Percentiles rank a stretch among this genome's conserved stretches.
These are phyloP conservation scores for Erpornis zantholeuca DNA, from an alignment of 2,113 vertebrate species.

Conservation along the genomic window DNA sequence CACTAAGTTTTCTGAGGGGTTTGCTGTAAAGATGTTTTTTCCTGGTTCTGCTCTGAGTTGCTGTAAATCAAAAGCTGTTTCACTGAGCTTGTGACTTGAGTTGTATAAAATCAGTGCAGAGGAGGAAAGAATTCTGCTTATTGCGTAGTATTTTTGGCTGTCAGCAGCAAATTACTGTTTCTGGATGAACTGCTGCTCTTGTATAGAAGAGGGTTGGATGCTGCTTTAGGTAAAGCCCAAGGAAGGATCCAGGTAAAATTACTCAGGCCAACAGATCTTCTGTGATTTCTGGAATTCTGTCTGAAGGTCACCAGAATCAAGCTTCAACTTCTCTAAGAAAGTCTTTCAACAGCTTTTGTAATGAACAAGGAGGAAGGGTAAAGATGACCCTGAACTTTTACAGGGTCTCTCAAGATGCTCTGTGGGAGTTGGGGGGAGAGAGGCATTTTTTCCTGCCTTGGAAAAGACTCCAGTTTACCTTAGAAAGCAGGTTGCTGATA, in stretches of 20 bases:
- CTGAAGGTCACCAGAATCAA: not conserved
- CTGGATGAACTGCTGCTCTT: not conserved
- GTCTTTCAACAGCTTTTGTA: not conserved
- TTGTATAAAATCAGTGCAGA: not conserved
- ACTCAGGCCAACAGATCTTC: not conserved
- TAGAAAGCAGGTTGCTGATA: not conserved
- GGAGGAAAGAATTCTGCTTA: not conserved
- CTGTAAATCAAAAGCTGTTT: constrained; percentile 27
- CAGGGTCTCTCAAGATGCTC: not conserved
- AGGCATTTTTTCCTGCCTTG: not conserved
- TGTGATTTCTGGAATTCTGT: not conserved
- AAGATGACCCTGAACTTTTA: not conserved
- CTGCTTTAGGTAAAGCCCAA: not conserved
- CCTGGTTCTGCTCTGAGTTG: not conserved
- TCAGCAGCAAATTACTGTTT: not conserved
- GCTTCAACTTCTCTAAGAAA: not conserved
- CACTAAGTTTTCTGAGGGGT: not conserved
- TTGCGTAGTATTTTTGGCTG: not conserved
- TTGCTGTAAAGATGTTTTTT: not conserved
- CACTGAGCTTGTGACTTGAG: not conserved
- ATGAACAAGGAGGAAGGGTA: not conserved
- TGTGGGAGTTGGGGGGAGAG: accelerated
- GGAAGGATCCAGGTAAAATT: not conserved
- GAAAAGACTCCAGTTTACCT: not conserved
- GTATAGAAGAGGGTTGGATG: not conserved